Conservation (phyloP, 2,797 vertebrate species). For the Merluccius polli region DNA sequence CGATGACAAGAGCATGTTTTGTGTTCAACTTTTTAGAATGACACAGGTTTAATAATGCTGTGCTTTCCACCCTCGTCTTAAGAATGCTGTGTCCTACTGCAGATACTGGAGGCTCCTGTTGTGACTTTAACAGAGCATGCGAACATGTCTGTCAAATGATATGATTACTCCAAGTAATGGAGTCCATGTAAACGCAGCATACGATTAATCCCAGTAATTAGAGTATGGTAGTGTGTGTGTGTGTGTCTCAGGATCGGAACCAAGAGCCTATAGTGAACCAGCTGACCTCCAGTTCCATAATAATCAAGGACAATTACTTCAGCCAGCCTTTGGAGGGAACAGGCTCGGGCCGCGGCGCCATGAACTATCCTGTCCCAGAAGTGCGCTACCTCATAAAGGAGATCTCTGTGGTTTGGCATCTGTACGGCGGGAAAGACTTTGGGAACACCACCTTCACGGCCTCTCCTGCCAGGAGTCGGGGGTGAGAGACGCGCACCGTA, state of each 20-base stretch:
- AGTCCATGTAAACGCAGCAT: neutral
- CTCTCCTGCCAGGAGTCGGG: conserved; percentile 86
- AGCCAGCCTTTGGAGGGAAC: conserved; percentile 78
- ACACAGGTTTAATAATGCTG: neutral
- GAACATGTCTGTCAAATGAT: neutral
- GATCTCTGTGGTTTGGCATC: conserved; percentile 95
- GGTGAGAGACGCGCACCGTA: conserved; percentile 67
- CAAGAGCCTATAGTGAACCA: conserved; percentile 88
- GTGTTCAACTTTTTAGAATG: neutral
- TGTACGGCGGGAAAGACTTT: conserved; percentile 96
- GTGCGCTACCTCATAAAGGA: conserved; percentile 92
- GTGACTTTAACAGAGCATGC: neutral
- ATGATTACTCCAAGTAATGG: neutral
- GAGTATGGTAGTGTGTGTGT: conserved; percentile 8
- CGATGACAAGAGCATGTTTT: neutral
- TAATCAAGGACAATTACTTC: conserved; percentile 88
- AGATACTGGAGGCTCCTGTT: neutral
- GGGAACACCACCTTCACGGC: conserved; percentile 69
- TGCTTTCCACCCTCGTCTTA: neutral
- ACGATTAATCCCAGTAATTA: neutral
- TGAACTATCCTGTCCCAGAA: conserved; percentile 86
- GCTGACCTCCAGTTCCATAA: conserved; percentile 78
- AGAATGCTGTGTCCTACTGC: neutral
- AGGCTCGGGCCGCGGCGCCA: conserved; percentile 77
- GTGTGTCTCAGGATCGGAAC: conserved; percentile 77